These are phyloP conservation scores for Cheilosia urbana DNA, from an alignment of 2,888 invertebrate genomes.

Conservation along the genomic window DNA sequence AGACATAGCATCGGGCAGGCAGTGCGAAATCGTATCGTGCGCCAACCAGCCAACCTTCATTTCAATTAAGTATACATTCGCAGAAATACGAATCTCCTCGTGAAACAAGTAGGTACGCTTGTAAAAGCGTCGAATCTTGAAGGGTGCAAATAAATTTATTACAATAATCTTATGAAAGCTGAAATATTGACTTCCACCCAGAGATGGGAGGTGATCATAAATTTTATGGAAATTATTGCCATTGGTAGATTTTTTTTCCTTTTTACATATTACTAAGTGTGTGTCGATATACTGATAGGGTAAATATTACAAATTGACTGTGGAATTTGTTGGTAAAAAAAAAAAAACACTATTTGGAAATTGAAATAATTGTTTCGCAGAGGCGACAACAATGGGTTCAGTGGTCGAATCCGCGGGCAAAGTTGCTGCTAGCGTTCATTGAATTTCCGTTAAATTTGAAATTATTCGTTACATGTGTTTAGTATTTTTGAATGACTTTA, in stretches of 20 bases:
- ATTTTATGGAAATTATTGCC: slow-evolving; percentile 18
- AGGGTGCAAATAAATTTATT: neutral
- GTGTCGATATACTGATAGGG: neutral
- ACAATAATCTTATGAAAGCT: slow-evolving; percentile 42
- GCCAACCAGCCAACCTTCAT: slow-evolving; percentile 10
- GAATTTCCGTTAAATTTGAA: too few relatives aligned
- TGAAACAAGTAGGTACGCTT: slow-evolving; percentile 60
- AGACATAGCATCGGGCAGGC: slow-evolving; percentile 8
- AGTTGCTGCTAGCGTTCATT: too few relatives aligned
- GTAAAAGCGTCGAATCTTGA: slow-evolving; percentile 42
- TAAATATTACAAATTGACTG: too few relatives aligned
- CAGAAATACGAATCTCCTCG: slow-evolving; percentile 40
- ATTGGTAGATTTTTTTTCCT: neutral
- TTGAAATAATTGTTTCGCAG: too few relatives aligned
- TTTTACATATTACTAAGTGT: neutral
- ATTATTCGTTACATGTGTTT: too few relatives aligned
- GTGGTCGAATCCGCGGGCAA: too few relatives aligned
- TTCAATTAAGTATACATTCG: slow-evolving; percentile 47
- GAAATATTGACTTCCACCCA: slow-evolving; percentile 34
- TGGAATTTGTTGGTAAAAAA: too few relatives aligned
- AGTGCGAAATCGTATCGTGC: neutral
- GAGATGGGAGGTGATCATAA: slow-evolving; percentile 36
- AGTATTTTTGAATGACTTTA: too few relatives aligned
- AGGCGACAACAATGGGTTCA: too few relatives aligned
- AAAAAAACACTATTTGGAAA: too few relatives aligned